These are phyloP conservation scores for Diachasma alloeum DNA, from an alignment of 1,140 invertebrate genomes.

Conservation along the genomic window DNA sequence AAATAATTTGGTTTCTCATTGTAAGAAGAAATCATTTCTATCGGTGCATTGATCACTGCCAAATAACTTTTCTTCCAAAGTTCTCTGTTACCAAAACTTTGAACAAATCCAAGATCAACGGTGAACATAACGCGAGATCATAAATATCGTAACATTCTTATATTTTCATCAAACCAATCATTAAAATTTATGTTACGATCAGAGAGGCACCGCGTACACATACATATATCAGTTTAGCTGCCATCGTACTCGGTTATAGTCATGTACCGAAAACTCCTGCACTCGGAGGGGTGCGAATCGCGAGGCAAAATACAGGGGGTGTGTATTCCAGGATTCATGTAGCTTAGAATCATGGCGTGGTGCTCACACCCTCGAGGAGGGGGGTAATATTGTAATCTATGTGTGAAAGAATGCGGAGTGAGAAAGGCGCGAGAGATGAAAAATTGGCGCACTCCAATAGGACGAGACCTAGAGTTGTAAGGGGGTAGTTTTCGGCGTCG, in stretches of 20 bases:
- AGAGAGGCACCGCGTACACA: conserved; percentile 55
- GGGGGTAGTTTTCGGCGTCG: conserved; percentile 55
- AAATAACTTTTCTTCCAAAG: neutral
- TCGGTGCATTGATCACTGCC: no score
- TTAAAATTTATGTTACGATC: conserved; percentile 67
- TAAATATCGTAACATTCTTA: conserved; percentile 64
- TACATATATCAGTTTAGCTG: conserved; percentile 42
- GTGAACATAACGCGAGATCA: conserved; percentile 39
- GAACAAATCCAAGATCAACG: conserved; percentile 15
- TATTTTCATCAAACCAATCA: conserved; percentile 66
- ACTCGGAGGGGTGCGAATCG: neutral
- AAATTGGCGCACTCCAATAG: conserved; percentile 57
- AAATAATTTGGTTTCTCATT: no score
- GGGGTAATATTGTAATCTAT: conserved; percentile 65
- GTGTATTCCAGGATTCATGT: neutral
- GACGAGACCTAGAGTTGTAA: conserved; percentile 48
- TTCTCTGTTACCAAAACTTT: conserved; percentile 14
- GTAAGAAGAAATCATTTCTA: no score
- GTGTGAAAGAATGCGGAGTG: conserved; percentile 61
- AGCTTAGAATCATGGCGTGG: conserved; percentile 24
- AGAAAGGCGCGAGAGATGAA: conserved; percentile 48
- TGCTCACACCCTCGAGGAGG: conserved; percentile 11
- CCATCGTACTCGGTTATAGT: conserved; percentile 19
- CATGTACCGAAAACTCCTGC: neutral
- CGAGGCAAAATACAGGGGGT: conserved; percentile 25